These are phyloP conservation scores for Drosophila miranda DNA, from an alignment of 1,140 invertebrate genomes.

Conservation along the genomic window DNA sequence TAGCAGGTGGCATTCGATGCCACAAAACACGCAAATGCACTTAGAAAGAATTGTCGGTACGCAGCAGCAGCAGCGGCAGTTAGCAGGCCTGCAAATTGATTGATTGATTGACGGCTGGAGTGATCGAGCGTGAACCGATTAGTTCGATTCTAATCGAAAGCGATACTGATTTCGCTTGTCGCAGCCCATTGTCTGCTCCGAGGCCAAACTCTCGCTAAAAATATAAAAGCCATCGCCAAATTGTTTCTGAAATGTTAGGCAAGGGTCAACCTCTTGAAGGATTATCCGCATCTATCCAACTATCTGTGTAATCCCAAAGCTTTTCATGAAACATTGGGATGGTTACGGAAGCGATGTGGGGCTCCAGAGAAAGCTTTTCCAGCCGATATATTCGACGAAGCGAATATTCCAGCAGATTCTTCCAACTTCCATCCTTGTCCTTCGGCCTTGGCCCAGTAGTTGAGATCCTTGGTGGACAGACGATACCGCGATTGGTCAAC, in stretches of 20 bases:
- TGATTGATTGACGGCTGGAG: constrained; percentile 50
- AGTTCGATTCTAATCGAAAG: constrained; percentile 28
- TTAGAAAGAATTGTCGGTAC: constrained; percentile 40
- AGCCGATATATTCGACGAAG: too few species aligned
- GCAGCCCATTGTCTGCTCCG: background rate
- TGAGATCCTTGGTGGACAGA: too few species aligned
- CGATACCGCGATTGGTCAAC: background rate
- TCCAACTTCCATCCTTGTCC: too few species aligned
- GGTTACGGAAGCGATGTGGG: too few species aligned
- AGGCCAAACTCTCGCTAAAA: background rate
- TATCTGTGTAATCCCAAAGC: too few species aligned
- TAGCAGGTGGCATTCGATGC: constrained; percentile 21
- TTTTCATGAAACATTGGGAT: too few species aligned
- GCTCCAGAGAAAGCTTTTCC: too few species aligned
- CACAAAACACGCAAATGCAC: constrained; percentile 68
- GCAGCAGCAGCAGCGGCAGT: too few species aligned
- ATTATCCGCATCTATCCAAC: too few species aligned
- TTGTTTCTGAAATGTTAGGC: too few species aligned
- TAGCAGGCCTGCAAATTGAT: constrained; percentile 23
- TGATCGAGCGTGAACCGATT: constrained; percentile 26
- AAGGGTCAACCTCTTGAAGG: too few species aligned
- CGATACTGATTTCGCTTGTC: constrained; percentile 24
- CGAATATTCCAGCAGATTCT: too few species aligned
- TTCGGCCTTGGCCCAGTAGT: background rate
- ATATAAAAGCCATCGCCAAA: background rate